Percentiles rank a stretch among this genome's conserved stretches.
phyloP scores from a whole-genome alignment of 2,888 invertebrate species.

The Caenorhabditis angaria region DNA sequence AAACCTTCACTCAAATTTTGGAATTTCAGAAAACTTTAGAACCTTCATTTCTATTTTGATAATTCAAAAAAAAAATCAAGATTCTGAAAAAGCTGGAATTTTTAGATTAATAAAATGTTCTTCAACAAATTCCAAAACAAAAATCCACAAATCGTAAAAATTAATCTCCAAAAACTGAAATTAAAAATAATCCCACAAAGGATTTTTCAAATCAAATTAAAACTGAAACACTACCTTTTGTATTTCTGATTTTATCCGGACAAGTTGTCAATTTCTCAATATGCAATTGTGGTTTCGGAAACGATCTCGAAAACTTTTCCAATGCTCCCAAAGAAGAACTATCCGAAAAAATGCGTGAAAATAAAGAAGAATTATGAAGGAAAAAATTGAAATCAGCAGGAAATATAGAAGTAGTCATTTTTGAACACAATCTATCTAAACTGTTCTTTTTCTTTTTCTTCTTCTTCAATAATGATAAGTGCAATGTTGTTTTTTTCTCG shows the following conservation, averaged over 20 bases:
- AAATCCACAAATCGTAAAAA: too few relatives aligned
- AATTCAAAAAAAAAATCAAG: too few relatives aligned
- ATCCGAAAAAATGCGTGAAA: neutral
- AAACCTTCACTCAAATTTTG: neutral
- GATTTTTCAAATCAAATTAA: neutral
- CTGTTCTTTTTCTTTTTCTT: neutral
- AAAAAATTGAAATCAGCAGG: slow-evolving; percentile 31
- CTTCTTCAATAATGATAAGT: neutral
- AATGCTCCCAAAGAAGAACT: slow-evolving; percentile 36
- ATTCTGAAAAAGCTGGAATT: neutral
- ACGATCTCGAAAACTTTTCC: slow-evolving; percentile 38
- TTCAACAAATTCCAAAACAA: neutral
- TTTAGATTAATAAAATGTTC: too few relatives aligned
- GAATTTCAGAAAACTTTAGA: neutral
- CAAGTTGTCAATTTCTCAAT: slow-evolving; percentile 22
- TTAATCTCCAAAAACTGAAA: too few relatives aligned
- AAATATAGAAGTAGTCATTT: slow-evolving; percentile 20
- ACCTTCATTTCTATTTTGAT: too few relatives aligned
- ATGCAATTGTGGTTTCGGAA: slow-evolving; percentile 33
- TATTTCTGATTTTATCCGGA: neutral
- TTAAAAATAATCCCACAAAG: too few relatives aligned
- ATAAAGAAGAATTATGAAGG: slow-evolving; percentile 19
- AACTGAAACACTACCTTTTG: neutral
- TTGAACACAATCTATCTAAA: neutral
- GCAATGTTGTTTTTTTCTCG: neutral